Conservation (phyloP, 2,888 invertebrate species). For the Sericinus montela region DNA sequence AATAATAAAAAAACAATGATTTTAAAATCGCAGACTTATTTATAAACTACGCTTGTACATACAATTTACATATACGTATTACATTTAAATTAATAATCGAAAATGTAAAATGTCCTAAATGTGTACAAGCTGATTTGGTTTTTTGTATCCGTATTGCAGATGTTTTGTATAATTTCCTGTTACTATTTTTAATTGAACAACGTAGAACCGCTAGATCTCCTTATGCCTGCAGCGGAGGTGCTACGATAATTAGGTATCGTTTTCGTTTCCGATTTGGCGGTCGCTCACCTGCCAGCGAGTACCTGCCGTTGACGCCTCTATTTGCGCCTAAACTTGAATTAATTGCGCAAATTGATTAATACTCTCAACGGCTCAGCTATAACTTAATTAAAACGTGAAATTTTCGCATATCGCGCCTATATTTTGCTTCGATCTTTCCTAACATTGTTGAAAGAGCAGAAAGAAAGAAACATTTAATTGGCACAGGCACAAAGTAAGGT, state of each 20-base stretch:
- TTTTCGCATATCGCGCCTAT: constrained; percentile 35
- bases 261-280: constrained; percentile 73
- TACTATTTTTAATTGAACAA: background rate
- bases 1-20: no score
- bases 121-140: no score
- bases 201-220: background rate
- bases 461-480: no score
- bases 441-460: background rate
- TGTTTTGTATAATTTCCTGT: no score
- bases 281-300: constrained; percentile 62
- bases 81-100: no score
- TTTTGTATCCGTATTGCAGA: no score
- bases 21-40: no score
- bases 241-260: constrained; percentile 52
- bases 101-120: no score
- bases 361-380: constrained; percentile 42
- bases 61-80: no score
- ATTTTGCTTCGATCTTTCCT: background rate
- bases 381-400: constrained; percentile 57
- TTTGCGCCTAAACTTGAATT: constrained; percentile 59
- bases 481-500: no score
- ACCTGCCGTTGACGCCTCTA: constrained; percentile 66
- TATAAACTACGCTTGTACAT: no score
- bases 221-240: constrained; percentile 34
- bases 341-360: constrained; percentile 73